A percentile compares a stretch with the other conserved stretches of the same genome.
Conservation (phyloP, 2,888 invertebrate species). For the Polyploca ridens region DNA sequence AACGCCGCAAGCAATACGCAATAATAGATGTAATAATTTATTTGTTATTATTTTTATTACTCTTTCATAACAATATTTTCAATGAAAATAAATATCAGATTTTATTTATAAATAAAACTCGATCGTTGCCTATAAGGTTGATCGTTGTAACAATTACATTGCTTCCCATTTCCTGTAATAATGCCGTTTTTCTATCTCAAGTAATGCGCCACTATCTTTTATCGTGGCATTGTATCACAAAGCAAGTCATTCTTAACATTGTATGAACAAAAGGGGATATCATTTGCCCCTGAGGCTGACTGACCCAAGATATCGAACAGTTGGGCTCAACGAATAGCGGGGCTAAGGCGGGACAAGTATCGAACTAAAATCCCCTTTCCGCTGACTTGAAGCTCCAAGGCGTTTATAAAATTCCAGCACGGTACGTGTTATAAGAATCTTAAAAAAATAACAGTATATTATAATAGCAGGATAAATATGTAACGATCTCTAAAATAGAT, state of each 20-base stretch:
- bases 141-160: neutral
- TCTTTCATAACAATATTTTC: neutral
- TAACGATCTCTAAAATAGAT: no score
- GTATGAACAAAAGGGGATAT: conserved; percentile 67
- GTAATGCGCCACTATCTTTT: neutral
- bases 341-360: conserved; percentile 44
- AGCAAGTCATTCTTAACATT: conserved; percentile 68
- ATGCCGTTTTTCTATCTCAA: neutral
- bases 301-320: conserved; percentile 67
- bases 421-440: no score
- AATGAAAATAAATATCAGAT: no score
- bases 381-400: conserved; percentile 35
- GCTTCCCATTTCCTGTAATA: neutral
- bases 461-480: no score
- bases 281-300: conserved; percentile 57
- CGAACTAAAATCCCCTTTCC: conserved; percentile 44
- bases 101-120: no score
- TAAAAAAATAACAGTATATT: no score
- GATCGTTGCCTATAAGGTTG: no score
- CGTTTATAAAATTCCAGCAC: conserved; percentile 28
- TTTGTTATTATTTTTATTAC: no score
- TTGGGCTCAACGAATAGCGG: conserved; percentile 55
- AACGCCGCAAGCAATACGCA: neutral
- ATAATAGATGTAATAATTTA: no score
- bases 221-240: conserved; percentile 53